Evolutionary conservation across 1,140 invertebrate genomes (phyloP).

Genomic region (Drosophila busckii): DNA sequence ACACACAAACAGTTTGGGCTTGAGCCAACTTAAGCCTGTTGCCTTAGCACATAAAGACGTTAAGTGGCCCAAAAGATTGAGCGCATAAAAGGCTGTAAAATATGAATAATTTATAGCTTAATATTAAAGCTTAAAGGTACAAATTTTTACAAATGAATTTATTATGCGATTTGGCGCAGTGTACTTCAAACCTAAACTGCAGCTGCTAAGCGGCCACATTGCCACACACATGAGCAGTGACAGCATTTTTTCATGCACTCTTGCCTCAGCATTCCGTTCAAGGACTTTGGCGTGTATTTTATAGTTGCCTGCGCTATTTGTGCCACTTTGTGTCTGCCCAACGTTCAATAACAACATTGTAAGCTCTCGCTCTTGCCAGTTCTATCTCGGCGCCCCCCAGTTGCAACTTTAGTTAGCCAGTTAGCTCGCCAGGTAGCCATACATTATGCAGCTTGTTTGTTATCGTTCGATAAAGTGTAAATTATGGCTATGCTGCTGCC

Average conservation of each 20-base stretch:
- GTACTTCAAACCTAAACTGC: too few species aligned
- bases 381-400: background rate
- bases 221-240: conserved; percentile 2
- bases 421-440: conserved; percentile 32
- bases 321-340: conserved; percentile 32
- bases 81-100: too few species aligned
- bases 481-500: too few species aligned
- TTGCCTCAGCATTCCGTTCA: conserved; percentile 31
- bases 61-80: too few species aligned
- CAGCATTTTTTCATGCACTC: conserved; percentile 28
- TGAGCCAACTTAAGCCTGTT: background rate
- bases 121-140: too few species aligned
- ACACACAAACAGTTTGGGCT: background rate
- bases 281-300: conserved; percentile 32
- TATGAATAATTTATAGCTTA: too few species aligned
- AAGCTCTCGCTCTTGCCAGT: background rate
- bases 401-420: conserved; percentile 1
- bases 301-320: conserved; percentile 17
- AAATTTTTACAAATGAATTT: too few species aligned
- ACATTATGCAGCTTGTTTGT: conserved; percentile 72
- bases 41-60: too few species aligned
- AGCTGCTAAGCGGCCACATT: too few species aligned
- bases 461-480: conserved; percentile 76
- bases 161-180: too few species aligned
- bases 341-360: conserved; percentile 37